Evolutionary conservation across 2,113 vertebrate genomes (phyloP), one percentile per base, ranked within the genome.

Genomic region (Loxodonta africana): DNA sequence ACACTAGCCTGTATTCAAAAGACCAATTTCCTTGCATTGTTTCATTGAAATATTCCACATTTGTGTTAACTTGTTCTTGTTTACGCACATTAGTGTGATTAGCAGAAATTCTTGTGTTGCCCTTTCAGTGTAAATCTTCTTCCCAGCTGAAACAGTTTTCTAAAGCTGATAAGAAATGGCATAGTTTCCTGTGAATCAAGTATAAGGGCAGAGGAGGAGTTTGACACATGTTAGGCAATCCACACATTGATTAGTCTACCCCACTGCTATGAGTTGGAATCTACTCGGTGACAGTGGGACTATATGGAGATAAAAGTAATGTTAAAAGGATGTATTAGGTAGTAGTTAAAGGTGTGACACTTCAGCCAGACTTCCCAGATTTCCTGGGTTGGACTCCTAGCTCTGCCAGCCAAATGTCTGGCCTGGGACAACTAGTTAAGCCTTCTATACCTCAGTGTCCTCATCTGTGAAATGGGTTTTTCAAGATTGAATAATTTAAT

Each of bases 401-500:
- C 25, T 63, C 28, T 25, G 0, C 11, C 46, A 25, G 25, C 12
- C 46, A 83, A 28, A 6, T 41, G 37, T 44, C 21, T 67, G 21
- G 9, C 41, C 73, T 77, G 8, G 44, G 25, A 2, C 48, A 71
- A n/a, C 12, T n/a, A 86, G 73, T 20, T 77, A 63, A n/a, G 33
- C 5, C 62, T 69, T 2, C 23, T 33, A 3, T 73, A 53, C 18
- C 46, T 30, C 11, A 5, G 9, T n/a, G 33, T 82, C 25, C 10
- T 77, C 26, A 8, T 84, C 41, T 63, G 6, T 74, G 69, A 65
- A 51, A 51, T 65, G 28, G 20, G n/a, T 71, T 84, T 69, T 92
- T 69, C 60, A 94, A 46, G 30, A 44, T 63, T 80, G 30, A 96
- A 76, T 92, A 26, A 73, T 93, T 63, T 57, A 84, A 69, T 95